Evolutionary conservation across 2,113 vertebrate genomes (phyloP).

Genomic region (Hypanus sabinus): DNA sequence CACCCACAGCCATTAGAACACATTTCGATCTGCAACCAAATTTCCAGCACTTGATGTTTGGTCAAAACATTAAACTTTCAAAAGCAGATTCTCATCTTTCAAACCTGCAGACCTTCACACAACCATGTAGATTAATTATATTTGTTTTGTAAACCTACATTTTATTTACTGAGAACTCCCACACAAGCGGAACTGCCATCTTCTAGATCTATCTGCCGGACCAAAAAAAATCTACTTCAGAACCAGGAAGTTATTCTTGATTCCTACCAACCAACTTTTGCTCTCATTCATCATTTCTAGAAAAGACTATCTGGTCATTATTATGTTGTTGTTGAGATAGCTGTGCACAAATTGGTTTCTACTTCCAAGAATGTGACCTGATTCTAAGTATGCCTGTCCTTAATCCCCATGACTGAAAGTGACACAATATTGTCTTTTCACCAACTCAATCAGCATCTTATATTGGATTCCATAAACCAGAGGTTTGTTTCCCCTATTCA

Average conservation of each 20-base stretch:
- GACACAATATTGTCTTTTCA: not conserved
- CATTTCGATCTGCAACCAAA: not conserved
- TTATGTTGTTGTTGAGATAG: too few relatives aligned
- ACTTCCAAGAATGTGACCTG: too few relatives aligned
- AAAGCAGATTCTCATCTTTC: not conserved
- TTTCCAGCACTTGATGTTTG: not conserved
- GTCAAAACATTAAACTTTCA: not conserved
- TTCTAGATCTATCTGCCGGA: too few relatives aligned
- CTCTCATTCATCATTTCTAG: too few relatives aligned
- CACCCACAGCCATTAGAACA: not conserved
- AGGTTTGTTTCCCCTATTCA: not conserved
- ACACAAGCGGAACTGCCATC: too few relatives aligned
- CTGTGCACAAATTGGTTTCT: too few relatives aligned
- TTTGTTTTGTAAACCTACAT: not conserved
- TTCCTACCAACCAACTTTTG: too few relatives aligned
- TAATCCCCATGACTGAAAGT: not conserved
- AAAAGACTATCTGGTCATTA: too few relatives aligned
- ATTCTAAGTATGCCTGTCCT: too few relatives aligned
- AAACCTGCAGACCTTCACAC: not conserved
- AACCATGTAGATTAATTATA: not conserved
- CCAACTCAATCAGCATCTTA: not conserved
- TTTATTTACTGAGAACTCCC: not conserved
- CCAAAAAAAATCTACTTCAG: too few relatives aligned
- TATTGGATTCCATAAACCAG: not conserved
- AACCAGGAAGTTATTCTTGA: too few relatives aligned